Base-by-base conservation (phyloP, 2,797 vertebrate genomes). In the Gastrophryne carolinensis region DNA sequence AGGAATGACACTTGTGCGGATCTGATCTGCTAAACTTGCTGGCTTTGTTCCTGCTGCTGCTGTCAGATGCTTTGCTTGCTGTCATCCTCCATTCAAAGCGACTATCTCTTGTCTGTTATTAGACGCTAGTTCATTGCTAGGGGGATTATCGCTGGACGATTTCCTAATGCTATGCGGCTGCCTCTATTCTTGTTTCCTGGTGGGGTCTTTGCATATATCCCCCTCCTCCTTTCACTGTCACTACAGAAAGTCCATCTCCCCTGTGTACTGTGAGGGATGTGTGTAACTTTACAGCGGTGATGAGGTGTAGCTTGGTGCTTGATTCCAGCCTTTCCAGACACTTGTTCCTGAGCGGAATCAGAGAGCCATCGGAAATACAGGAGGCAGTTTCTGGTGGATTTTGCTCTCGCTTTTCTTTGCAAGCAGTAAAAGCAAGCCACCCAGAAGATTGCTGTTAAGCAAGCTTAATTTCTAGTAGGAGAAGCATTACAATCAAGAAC, bases 221-320 rank as follows among this genome's bases (percentile, higher is more conserved):
- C 35, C 13, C n/a, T 44, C 52, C 23, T 72, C 26, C 29, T 24
- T 37, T 27, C 37, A 66, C 39, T 35, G 39, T 67, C 52, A 44
- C 32, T 19, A 1, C 23, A 80, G 66, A 58, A 60, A 79, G 9
- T 53, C 66, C 70, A 66, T 15, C 9, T 57, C 53, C 66, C 67
- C 32, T 32, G 2, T 41, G 35, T 13, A 47, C 52, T 62, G n/a
- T 41, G 49, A 69, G 73, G 47, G 60, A 62, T 78, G 66, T 53
- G 49, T 7, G 80, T 67, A 83, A 85, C 82, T 85, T 82, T 67
- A 72, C 58, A 70, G 32, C 58, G 68, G 32, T 41, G 56, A 66
- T 32, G 52, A 23, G 63, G 49, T 50, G 29, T 34, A 34, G 29
- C 17, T 29, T 21, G 50, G n/a, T 39, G 21, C 19, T 19, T 26